Conservation (phyloP, 2,888 invertebrate species). For the Cheilosia vulpina region DNA sequence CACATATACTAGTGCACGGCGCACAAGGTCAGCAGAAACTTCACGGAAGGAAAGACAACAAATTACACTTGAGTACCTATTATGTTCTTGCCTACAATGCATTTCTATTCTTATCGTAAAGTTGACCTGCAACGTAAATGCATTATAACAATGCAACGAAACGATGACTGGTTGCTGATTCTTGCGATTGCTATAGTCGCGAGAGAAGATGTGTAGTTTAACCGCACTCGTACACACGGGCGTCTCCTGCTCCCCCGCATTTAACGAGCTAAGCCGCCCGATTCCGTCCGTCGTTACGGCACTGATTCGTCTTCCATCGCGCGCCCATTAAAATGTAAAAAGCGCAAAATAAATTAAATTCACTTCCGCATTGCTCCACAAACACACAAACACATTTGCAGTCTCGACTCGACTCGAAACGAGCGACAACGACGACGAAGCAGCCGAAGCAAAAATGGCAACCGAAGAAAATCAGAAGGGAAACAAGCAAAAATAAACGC, state of each 20-base stretch:
- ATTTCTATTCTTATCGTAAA: slow-evolving; percentile 44
- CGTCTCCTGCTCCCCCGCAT: slow-evolving; percentile 60
- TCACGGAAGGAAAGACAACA: slow-evolving; percentile 65
- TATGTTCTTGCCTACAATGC: slow-evolving; percentile 1
- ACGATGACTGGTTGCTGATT: background rate
- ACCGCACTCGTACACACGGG: slow-evolving; percentile 5
- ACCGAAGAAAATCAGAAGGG: slow-evolving; percentile 72
- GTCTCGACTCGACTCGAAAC: slow-evolving; percentile 14
- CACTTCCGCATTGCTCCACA: slow-evolving; percentile 84
- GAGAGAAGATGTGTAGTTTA: slow-evolving; percentile 22
- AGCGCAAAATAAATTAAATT: slow-evolving; percentile 82
- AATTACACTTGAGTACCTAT: background rate
- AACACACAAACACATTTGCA: slow-evolving; percentile 78
- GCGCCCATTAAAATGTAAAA: slow-evolving; percentile 69
- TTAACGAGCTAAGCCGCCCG: slow-evolving; percentile 57
- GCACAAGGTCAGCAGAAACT: slow-evolving; percentile 65
- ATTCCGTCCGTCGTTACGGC: slow-evolving; percentile 49
- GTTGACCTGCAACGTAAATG: slow-evolving; percentile 46
- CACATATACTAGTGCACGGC: slow-evolving; percentile 40
- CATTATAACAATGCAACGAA: background rate
- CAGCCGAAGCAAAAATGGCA: slow-evolving; percentile 67
- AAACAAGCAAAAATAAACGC: slow-evolving; percentile 70
- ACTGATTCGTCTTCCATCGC: slow-evolving; percentile 72
- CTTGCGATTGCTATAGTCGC: background rate
- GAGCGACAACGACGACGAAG: slow-evolving; percentile 18